These are phyloP conservation scores for Myrmecophaga tridactyla DNA, from an alignment of 2,113 vertebrate species.

Conservation along the genomic window DNA sequence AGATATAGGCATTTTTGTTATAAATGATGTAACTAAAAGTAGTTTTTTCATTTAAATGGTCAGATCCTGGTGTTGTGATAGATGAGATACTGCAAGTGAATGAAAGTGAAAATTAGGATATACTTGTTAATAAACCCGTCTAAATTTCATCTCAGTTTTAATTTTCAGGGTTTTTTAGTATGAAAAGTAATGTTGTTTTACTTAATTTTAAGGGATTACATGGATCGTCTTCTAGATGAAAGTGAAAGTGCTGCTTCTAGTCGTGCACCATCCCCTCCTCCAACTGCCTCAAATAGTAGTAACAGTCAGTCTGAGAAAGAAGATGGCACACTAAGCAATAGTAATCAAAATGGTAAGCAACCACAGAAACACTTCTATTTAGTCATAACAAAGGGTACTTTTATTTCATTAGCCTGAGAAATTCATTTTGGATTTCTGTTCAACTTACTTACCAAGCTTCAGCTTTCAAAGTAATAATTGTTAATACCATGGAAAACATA, in stretches of 20 bases:
- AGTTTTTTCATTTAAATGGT: neutral
- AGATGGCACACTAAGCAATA: constrained; percentile 82
- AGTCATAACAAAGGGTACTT: neutral
- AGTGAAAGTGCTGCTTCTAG: constrained; percentile 94
- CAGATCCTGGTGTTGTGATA: neutral
- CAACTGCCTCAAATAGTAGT: constrained; percentile 92
- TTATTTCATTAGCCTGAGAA: neutral
- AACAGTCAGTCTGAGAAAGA: constrained; percentile 92
- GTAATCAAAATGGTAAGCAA: constrained; percentile 91
- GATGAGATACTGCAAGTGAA: neutral
- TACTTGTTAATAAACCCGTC: neutral
- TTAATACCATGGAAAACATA: neutral
- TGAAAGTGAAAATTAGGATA: constrained; percentile 18
- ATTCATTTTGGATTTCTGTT: neutral
- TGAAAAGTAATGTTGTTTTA: constrained; percentile 31
- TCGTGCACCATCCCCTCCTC: constrained; percentile 89
- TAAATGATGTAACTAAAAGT: neutral
- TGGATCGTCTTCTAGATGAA: constrained; percentile 94
- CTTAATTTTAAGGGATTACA: constrained; percentile 90
- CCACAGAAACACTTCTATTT: neutral
- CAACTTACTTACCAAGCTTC: neutral
- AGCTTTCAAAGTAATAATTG: neutral
- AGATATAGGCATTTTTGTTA: neutral
- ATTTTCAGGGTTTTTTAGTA: neutral
- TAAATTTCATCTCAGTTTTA: neutral